These are phyloP conservation scores for Lycaon pictus DNA, from an alignment of 2,113 vertebrate species.

Conservation along the genomic window DNA sequence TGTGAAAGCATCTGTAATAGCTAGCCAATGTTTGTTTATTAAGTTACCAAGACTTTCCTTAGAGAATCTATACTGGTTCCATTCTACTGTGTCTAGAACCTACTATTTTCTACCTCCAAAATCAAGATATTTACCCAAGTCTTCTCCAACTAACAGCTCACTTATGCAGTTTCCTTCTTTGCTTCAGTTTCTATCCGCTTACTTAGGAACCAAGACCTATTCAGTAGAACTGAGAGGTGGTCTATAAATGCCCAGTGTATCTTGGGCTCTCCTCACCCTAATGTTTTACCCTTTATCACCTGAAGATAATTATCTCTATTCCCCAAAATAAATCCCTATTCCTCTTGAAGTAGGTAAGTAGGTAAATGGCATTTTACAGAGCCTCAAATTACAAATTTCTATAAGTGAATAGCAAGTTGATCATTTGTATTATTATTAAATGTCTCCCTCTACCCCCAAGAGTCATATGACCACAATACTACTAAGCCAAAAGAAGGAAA, in stretches of 20 bases:
- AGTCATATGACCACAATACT: background rate
- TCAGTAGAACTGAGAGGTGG: background rate
- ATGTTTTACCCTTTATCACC: background rate
- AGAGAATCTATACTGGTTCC: background rate
- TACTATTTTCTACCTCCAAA: conserved; percentile 5
- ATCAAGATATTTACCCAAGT: background rate
- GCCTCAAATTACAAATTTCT: background rate
- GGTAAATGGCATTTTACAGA: background rate
- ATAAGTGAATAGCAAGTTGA: background rate
- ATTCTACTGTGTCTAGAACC: background rate
- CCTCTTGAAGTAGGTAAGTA: background rate
- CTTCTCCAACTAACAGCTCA: background rate
- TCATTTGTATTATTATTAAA: conserved; percentile 10
- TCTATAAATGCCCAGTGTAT: background rate
- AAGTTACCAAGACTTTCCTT: background rate
- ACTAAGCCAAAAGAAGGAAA: background rate
- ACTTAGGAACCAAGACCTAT: background rate
- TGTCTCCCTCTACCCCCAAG: background rate
- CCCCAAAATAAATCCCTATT: background rate
- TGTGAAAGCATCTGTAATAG: background rate
- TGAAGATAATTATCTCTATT: background rate
- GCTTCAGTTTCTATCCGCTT: background rate
- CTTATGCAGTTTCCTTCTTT: background rate
- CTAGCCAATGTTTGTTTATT: background rate
- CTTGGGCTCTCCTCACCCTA: background rate